Conservation (phyloP, 2,797 vertebrate genomes). For the Pelochelys cantorii region DNA sequence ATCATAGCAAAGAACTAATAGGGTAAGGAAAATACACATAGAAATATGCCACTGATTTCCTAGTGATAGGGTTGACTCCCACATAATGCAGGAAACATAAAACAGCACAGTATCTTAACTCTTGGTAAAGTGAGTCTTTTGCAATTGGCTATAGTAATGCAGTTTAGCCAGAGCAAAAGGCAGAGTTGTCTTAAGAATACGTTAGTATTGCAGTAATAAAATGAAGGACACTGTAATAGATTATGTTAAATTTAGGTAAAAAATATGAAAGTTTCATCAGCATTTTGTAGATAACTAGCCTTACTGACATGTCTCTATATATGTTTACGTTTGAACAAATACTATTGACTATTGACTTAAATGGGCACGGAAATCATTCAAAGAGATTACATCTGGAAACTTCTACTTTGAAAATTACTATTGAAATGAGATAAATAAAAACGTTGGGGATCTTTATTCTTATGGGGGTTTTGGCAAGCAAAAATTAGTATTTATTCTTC, state of each 20-base stretch:
- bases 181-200: neutral
- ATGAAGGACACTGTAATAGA: neutral
- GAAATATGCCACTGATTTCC: neutral
- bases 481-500: neutral
- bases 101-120: constrained; percentile 32
- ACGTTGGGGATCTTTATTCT: neutral
- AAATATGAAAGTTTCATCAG: neutral
- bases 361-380: neutral
- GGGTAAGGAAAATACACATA: neutral
- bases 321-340: constrained; percentile 7
- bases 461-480: neutral
- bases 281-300: neutral
- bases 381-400: accelerated
- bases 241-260: neutral
- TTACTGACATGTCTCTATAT: neutral
- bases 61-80: neutral
- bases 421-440: neutral
- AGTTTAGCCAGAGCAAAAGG: neutral
- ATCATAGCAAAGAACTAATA: constrained; percentile 31
- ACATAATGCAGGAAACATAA: neutral
- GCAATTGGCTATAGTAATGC: neutral
- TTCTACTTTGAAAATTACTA: neutral
- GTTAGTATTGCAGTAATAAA: neutral
- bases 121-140: neutral
- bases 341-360: neutral